Percentiles rank a stretch among this genome's conserved stretches.
Conservation (phyloP, 1,140 invertebrate genomes). For the Cydia fagiglandana region DNA sequence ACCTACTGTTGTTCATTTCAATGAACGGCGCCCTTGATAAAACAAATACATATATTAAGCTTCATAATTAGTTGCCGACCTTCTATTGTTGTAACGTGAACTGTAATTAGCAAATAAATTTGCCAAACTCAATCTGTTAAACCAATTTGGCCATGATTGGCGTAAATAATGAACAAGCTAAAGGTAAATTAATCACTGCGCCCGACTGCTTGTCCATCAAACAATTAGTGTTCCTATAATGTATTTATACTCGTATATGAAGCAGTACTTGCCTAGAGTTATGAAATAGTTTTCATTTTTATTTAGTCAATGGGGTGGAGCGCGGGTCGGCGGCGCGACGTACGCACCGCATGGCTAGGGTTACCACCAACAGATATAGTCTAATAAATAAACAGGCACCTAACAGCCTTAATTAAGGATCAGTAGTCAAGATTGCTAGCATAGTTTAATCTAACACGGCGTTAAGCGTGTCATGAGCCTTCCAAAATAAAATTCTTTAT, state of each 20-base stretch:
- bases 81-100: neutral
- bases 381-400: slow-evolving; percentile 18
- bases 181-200: slow-evolving; percentile 16
- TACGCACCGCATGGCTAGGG: slow-evolving; percentile 43
- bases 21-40: neutral
- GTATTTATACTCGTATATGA: neutral
- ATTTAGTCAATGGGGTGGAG: neutral
- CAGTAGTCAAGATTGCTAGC: slow-evolving; percentile 23
- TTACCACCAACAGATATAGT: slow-evolving; percentile 13
- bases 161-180: slow-evolving; percentile 14
- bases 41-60: neutral
- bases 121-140: slow-evolving; percentile 11
- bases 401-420: slow-evolving; percentile 28
- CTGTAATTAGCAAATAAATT: slow-evolving; percentile 16
- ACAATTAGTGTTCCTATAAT: slow-evolving; percentile 4
- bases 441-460: slow-evolving; percentile 21
- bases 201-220: slow-evolving; percentile 6
- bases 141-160: slow-evolving; percentile 18
- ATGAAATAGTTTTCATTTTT: too few relatives aligned
- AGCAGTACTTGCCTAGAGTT: too few relatives aligned
- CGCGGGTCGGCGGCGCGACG: slow-evolving; percentile 47
- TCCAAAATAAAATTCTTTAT: slow-evolving; percentile 19
- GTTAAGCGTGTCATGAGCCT: neutral
- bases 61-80: neutral
- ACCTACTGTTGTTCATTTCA: neutral